Conservation (phyloP, 2,113 vertebrate genomes). For the Lasiurus borealis region DNA sequence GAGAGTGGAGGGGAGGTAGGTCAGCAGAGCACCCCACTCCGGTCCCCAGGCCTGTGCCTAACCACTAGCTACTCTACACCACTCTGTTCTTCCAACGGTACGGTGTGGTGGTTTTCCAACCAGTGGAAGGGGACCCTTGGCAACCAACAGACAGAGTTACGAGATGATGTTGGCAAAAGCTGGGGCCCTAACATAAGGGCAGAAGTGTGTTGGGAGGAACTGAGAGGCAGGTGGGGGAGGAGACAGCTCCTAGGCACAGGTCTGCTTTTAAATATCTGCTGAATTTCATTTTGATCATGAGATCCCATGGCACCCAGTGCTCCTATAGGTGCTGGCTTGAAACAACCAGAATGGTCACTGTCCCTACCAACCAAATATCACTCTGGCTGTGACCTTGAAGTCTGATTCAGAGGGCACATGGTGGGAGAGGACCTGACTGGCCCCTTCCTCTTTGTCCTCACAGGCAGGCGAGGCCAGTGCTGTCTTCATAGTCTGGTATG, state of each 20-base stretch:
- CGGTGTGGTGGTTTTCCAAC: fast-evolving
- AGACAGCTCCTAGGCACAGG: not conserved
- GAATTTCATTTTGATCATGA: not conserved
- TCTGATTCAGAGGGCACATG: not conserved
- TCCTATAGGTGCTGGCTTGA: not conserved
- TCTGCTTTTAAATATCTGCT: not conserved
- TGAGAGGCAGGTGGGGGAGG: not conserved
- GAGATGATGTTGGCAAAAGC: not conserved
- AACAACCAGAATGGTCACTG: not conserved
- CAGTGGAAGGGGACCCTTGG: fast-evolving
- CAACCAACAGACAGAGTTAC: fast-evolving
- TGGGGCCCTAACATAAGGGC: fast-evolving
- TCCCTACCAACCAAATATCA: not conserved
- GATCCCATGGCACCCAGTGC: not conserved
- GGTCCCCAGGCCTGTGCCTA: not conserved
- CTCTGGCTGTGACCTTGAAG: not conserved
- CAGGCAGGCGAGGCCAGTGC: not conserved
- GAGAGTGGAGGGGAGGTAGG: fast-evolving
- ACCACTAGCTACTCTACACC: not conserved
- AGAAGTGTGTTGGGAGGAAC: not conserved
- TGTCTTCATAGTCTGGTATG: not conserved
- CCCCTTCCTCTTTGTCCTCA: not conserved
- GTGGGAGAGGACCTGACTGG: not conserved
- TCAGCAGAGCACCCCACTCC: fast-evolving
- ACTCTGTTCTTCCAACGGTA: fast-evolving